Conservation (phyloP, 2,797 vertebrate species). For the Coilia nasus region DNA sequence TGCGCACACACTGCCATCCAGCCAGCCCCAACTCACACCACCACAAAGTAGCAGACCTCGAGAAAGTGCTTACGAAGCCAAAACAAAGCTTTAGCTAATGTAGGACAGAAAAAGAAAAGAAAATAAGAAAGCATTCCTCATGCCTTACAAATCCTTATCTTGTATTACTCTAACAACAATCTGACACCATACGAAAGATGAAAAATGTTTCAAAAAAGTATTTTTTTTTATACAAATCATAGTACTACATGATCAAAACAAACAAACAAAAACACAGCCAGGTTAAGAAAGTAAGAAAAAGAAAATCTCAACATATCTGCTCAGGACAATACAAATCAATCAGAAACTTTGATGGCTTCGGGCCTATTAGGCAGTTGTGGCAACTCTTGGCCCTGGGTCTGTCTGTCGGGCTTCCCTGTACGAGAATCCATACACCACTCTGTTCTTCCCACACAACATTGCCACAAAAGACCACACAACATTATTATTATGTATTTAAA, state of each 20-base stretch:
- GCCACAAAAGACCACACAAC: not conserved
- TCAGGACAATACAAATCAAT: not conserved
- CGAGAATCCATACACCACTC: not conserved
- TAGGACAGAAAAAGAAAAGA: not conserved
- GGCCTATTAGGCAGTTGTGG: not conserved
- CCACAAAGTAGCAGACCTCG: not conserved
- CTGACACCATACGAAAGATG: conserved; percentile 7
- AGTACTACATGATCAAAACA: not conserved
- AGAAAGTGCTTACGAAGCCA: conserved; percentile 6
- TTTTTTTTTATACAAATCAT: not conserved
- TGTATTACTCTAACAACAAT: not conserved
- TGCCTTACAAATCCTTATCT: not conserved
- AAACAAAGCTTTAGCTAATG: not conserved
- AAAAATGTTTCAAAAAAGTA: not conserved
- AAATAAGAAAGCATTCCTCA: not conserved
- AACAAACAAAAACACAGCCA: not conserved
- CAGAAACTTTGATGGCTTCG: not conserved
- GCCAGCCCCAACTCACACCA: not conserved
- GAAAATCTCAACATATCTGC: not conserved
- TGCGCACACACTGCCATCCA: not conserved
- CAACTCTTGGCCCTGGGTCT: not conserved
- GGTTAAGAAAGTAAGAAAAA: not conserved
- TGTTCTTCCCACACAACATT: not conserved
- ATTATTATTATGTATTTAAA: not conserved
- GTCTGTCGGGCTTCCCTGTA: not conserved